A percentile compares a stretch with the other conserved stretches of the same genome.
Evolutionary conservation across 2,888 invertebrate species (phyloP).

Genomic region (Stenchaetothrips biformis): DNA sequence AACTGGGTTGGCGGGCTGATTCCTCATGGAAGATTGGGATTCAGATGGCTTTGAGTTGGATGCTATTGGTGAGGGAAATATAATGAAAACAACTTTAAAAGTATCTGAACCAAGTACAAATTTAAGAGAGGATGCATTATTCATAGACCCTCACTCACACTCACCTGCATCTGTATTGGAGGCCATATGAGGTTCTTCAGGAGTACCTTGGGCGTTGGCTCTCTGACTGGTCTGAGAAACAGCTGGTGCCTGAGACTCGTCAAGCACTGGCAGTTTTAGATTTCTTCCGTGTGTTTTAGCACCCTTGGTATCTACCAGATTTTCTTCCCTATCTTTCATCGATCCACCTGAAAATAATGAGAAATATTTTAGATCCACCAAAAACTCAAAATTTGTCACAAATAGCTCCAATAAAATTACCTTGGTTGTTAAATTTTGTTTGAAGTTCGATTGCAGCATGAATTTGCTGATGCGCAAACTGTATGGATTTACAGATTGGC

Average conservation of each 20-base stretch:
- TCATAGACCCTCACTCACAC: no score
- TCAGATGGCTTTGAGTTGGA: no score
- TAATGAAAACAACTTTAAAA: no score
- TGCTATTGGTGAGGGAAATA: no score
- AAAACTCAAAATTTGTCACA: background rate
- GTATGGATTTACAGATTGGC: background rate
- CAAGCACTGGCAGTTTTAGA: background rate
- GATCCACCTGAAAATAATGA: background rate
- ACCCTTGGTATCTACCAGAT: background rate
- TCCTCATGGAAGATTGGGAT: no score
- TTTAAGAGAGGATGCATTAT: no score
- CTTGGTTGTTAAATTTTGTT: background rate
- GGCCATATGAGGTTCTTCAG: background rate
- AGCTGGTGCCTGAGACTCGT: background rate
- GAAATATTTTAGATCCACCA: background rate
- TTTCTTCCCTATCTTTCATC: background rate
- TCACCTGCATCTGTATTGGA: no score
- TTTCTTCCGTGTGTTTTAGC: background rate
- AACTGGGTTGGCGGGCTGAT: no score
- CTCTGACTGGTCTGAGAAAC: background rate
- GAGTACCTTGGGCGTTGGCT: background rate
- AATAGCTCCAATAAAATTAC: background rate
- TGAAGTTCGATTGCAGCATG: background rate
- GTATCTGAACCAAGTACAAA: no score
- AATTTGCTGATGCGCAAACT: slow-evolving; percentile 10